These are phyloP conservation scores for Dromius quadrimaculatus DNA, from an alignment of 2,888 invertebrate species.

Conservation along the genomic window DNA sequence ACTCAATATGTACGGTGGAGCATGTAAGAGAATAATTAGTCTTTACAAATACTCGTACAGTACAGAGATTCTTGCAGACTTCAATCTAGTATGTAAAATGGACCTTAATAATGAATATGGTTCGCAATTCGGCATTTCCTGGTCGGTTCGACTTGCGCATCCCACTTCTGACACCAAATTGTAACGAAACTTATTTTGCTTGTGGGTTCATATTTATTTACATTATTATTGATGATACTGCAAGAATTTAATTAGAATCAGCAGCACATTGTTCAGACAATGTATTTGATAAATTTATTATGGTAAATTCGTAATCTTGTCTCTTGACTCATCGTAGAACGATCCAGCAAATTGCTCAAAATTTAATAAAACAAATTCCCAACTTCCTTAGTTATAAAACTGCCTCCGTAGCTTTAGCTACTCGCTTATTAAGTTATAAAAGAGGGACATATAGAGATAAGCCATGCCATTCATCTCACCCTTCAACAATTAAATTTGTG, in stretches of 20 bases:
- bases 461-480: neutral
- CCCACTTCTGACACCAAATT: too few species aligned
- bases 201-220: constrained; percentile 2
- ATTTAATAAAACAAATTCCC: constrained; percentile 36
- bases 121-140: too few species aligned
- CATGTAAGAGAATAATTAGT: too few species aligned
- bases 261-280: neutral
- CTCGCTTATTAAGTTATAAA: constrained; percentile 34
- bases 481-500: constrained; percentile 27
- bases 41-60: too few species aligned
- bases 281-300: constrained; percentile 13
- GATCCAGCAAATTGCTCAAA: constrained; percentile 10
- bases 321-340: constrained; percentile 8
- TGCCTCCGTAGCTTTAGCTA: constrained; percentile 6
- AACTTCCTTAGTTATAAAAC: constrained; percentile 30
- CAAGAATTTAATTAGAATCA: constrained; percentile 19
- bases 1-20: neutral
- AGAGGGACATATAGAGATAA: constrained; percentile 16
- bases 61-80: too few species aligned
- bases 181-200: too few species aligned
- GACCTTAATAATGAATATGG: too few species aligned
- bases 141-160: too few species aligned
- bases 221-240: neutral
- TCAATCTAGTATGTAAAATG: too few species aligned
- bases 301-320: constrained; percentile 1